These are phyloP conservation scores for Aleiodes testaceus DNA, from an alignment of 2,888 invertebrate genomes.

Conservation along the genomic window DNA sequence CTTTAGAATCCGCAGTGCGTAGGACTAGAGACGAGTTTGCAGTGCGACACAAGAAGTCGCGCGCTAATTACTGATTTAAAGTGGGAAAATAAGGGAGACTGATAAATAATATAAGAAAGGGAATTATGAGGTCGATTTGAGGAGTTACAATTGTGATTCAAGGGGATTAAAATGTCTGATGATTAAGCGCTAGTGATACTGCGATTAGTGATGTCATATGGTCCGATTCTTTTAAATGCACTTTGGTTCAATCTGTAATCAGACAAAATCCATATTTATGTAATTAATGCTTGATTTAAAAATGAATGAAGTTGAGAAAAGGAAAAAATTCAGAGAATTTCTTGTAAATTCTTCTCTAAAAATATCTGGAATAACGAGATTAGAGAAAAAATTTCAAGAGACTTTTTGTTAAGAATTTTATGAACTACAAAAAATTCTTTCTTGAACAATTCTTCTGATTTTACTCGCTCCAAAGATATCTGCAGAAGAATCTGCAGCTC, in stretches of 20 bases:
- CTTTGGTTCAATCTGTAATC: conserved; percentile 40
- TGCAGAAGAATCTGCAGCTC: too few relatives aligned
- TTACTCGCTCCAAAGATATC: too few relatives aligned
- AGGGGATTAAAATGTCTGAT: conserved; percentile 39
- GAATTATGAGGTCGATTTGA: neutral
- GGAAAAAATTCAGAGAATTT: neutral
- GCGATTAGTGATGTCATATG: conserved; percentile 41
- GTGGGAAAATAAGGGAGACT: neutral
- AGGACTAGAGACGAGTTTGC: conserved; percentile 12
- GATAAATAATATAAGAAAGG: neutral
- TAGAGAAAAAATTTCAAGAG: too few relatives aligned
- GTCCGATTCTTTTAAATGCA: conserved; percentile 17
- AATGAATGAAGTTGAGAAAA: neutral
- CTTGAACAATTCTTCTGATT: too few relatives aligned
- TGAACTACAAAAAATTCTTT: too few relatives aligned
- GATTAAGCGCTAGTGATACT: conserved; percentile 36
- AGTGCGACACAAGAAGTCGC: conserved; percentile 26
- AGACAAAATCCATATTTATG: conserved; percentile 26
- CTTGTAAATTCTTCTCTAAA: neutral
- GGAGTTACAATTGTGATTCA: neutral
- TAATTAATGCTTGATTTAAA: neutral
- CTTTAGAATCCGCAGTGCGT: neutral
- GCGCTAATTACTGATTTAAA: conserved; percentile 18
- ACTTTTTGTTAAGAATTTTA: too few relatives aligned
- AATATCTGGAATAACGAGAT: too few relatives aligned